Conservation (phyloP, 2,888 invertebrate genomes). For the Amaurobius ferox region DNA sequence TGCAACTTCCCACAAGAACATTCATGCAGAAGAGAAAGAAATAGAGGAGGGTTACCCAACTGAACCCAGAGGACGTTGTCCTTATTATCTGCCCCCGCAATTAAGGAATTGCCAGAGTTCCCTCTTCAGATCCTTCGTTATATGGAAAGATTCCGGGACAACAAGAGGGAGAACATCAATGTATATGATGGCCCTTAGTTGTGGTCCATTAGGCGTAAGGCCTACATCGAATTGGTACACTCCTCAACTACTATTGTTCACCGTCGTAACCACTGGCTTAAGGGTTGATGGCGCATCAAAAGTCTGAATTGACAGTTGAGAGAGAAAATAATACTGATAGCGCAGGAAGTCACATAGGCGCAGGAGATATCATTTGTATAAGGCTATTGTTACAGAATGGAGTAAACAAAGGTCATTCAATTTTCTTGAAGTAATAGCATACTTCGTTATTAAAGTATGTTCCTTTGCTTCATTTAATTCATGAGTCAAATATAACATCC, state of each 20-base stretch:
- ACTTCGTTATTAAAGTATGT: too few relatives aligned
- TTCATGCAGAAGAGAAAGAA: not conserved
- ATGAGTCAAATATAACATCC: too few relatives aligned
- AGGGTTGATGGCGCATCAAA: not conserved
- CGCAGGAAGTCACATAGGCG: too few relatives aligned
- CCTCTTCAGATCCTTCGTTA: not conserved
- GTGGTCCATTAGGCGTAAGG: not conserved
- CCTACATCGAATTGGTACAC: not conserved
- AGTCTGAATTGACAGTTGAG: not conserved
- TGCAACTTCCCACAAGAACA: not conserved
- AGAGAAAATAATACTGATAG: too few relatives aligned
- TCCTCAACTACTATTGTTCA: not conserved
- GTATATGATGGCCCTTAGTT: constrained; percentile 1
- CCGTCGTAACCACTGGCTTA: not conserved
- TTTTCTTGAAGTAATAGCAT: too few relatives aligned
- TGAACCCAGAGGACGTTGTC: not conserved
- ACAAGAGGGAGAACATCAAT: not conserved
- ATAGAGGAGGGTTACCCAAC: not conserved
- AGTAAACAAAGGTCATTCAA: too few relatives aligned
- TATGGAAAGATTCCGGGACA: not conserved
- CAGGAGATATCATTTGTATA: too few relatives aligned
- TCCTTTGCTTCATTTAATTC: too few relatives aligned
- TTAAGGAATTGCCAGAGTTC: not conserved
- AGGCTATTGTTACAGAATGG: too few relatives aligned
- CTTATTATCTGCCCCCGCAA: not conserved